phyloP scores from a whole-genome alignment of 1,140 invertebrate species.

The Anastatus disparis region DNA sequence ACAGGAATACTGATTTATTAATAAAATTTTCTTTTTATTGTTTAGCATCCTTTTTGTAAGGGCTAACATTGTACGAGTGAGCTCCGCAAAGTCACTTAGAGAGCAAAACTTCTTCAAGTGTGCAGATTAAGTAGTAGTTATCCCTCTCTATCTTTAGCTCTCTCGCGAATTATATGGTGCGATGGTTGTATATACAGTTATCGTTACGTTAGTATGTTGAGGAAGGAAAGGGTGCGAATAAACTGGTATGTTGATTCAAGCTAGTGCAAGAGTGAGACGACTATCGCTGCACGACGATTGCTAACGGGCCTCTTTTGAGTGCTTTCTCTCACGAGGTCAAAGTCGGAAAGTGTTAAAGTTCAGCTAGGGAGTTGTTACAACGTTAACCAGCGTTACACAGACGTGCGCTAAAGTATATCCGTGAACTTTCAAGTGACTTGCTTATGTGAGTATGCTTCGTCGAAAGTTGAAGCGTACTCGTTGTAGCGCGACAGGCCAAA shows the following conservation, averaged over 20 bases:
- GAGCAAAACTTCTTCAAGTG: too few relatives aligned
- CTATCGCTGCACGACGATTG: too few relatives aligned
- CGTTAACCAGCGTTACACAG: background rate
- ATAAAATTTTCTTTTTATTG: too few relatives aligned
- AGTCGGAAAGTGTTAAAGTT: constrained; percentile 14
- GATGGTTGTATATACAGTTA: too few relatives aligned
- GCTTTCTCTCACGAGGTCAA: background rate
- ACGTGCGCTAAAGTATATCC: background rate
- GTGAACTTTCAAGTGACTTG: background rate
- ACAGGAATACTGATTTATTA: too few relatives aligned
- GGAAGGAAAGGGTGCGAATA: background rate
- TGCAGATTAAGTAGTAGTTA: too few relatives aligned
- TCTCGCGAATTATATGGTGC: too few relatives aligned
- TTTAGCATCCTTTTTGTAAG: too few relatives aligned
- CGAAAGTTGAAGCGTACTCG: constrained; percentile 12
- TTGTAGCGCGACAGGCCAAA: background rate
- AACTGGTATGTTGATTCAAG: background rate
- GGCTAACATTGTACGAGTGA: too few relatives aligned
- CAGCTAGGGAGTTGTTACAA: background rate
- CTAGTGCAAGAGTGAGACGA: background rate
- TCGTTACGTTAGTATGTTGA: too few relatives aligned
- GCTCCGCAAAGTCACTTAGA: too few relatives aligned
- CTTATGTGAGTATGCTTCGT: background rate
- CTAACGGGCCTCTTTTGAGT: background rate
- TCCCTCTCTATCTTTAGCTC: too few relatives aligned